Conservation (phyloP, 2,888 invertebrate genomes). For the Pterostichus niger region DNA sequence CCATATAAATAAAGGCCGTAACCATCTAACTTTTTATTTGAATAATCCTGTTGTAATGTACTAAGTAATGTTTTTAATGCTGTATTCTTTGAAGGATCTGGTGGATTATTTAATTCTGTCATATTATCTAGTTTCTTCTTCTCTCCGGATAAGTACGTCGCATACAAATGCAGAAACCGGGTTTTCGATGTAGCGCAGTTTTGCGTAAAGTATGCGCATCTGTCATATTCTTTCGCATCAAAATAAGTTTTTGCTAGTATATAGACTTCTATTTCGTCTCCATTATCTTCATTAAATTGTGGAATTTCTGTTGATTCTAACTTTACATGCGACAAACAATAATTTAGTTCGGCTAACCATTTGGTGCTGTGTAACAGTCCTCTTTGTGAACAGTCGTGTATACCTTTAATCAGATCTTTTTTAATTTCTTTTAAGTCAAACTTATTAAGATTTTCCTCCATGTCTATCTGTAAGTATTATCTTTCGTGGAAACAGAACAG, state of each 20-base stretch:
- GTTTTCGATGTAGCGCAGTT: constrained; percentile 85
- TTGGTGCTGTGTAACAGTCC: constrained; percentile 90
- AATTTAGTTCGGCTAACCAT: constrained; percentile 93
- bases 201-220: constrained; percentile 89
- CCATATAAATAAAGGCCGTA: constrained; percentile 94
- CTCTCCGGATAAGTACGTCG: constrained; percentile 92
- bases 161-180: constrained; percentile 91
- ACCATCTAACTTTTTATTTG: constrained; percentile 87
- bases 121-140: constrained; percentile 93
- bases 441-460: constrained; percentile 70
- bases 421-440: constrained; percentile 83
- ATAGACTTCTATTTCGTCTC: constrained; percentile 86
- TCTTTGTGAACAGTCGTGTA: constrained; percentile 87
- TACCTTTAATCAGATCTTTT: constrained; percentile 82
- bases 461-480: constrained; percentile 62
- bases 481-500: constrained; percentile 7
- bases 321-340: constrained; percentile 85
- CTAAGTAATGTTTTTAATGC: constrained; percentile 80
- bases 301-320: constrained; percentile 79
- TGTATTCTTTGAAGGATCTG: constrained; percentile 79
- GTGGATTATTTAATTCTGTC: constrained; percentile 80
- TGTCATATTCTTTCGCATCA: constrained; percentile 93
- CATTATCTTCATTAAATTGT: constrained; percentile 77
- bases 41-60: constrained; percentile 80
- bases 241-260: constrained; percentile 92